Base-by-base conservation (phyloP, 2,888 invertebrate genomes). In the Morinoia aosen region DNA sequence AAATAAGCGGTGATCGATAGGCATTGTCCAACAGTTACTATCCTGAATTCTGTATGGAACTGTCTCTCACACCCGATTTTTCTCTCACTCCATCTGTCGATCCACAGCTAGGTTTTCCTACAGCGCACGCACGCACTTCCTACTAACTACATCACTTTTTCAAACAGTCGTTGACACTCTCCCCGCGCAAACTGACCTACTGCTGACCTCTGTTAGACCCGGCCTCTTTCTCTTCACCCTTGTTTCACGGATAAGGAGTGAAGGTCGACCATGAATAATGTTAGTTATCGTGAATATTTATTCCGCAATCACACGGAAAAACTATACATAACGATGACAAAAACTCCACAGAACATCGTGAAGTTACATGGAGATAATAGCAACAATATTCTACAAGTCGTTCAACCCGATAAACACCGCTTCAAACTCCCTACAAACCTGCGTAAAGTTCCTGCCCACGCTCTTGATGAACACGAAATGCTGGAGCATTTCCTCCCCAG, bases 381-480 rank as follows among this genome's bases (percentile, higher is more conserved):
- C 12, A 61, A 10, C 8, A 61, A 61, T 19, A 19, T 61, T 16
- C 19, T 8, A 61, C 8, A 61, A 12, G 61, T 16, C 61, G 19
- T 16, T 61, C 61, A 61, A 8, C 12, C 3, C 12, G 61, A 61
- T 19, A 19, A 19, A 61, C 8, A 2, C 12, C 12, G 19, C 2
- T 61, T 12, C 33, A 8, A 11, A 12, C 88, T 11, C 88, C 11
- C n/a, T 39, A n/a, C 88, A 12, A 19, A 88, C 88, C 88, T 88
- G 88, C 33, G 90, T 90, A 33, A 97, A 97, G 97, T 97, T 97
- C 96, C 97, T 97, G n/a, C 97, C 97, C n/a, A 97, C 97, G 96
- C 97, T 97, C 97, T 97, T 97, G 39, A 97, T 97, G 97, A 97
- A 97, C 95, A 97, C 97, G 97, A 97, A 97, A 96, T 97, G 97